Evolutionary conservation across 2,888 invertebrate genomes (phyloP), one percentile per base, ranked within the genome.

Genomic region (Tortricodes alternella): DNA sequence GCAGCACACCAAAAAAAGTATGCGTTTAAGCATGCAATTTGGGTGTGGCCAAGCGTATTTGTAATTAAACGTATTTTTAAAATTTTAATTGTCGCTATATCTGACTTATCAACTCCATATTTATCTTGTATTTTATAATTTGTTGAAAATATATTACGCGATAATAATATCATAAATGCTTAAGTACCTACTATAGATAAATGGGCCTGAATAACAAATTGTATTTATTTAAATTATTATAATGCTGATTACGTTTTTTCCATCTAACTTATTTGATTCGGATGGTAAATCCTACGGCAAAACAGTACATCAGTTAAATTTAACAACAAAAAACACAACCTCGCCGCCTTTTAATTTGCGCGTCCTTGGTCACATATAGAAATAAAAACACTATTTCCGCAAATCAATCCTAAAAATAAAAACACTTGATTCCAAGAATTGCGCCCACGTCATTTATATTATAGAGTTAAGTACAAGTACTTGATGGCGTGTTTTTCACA

Each of bases 51-150:
- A 5, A 35, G 49, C 61, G 48, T 66, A 70, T 66, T 71, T 71
- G 73, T 76, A 73, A 70, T 62, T 67, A 63, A 46, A 24, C 9
- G 1, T 69, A 65, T 63, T 67, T 74, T 73, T 23, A 35, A 29
- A 18, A 29, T 48, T 50, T 44, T 27, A 34, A 37, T 49, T 43
- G 34, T 38, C 16, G 27, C 13, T n/a, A 39, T 19, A 29, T 8
- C 70, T 66, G 70, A 67, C 79, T 83, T 88, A 86, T 87, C 59
- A 67, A 73, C 71, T 73, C 67, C 76, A 74, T 78, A 84, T 81
- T 87, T 88, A 87, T 88, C 87, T 78, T 74, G 70, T 70, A 80
- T 78, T 81, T 83, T 71, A 72, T 67, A 76, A 73, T 71, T 60
- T 78, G 78, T 83, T 83, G 78, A 73, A 77, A 73, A 69, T 70